A percentile compares a stretch with the other conserved stretches of the same genome.
Evolutionary conservation across 2,888 invertebrate genomes (phyloP).

Genomic region (Sphinx pinastri): DNA sequence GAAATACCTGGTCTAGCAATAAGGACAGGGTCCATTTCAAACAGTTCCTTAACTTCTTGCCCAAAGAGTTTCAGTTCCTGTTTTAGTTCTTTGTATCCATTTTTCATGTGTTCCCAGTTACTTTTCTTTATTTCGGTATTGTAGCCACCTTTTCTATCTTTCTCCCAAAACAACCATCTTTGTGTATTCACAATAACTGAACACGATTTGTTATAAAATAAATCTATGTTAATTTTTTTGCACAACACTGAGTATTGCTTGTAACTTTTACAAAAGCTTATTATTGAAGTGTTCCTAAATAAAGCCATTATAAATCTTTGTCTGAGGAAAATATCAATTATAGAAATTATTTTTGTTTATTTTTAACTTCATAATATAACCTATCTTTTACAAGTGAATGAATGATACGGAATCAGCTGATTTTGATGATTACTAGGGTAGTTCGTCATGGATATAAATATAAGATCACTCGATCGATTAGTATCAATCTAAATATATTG

Average conservation of each 20-base stretch:
- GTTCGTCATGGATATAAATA: background rate
- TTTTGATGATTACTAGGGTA: background rate
- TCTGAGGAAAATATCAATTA: background rate
- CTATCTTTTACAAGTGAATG: background rate
- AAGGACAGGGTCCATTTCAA: constrained; percentile 86
- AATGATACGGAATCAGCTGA: background rate
- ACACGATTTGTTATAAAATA: constrained; percentile 39
- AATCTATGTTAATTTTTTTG: constrained; percentile 46
- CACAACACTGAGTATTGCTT: constrained; percentile 51
- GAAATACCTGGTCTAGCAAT: constrained; percentile 78
- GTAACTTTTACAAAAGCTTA: constrained; percentile 42
- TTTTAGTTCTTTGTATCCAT: constrained; percentile 87
- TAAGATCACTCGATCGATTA: background rate
- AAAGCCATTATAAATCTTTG: constrained; percentile 31
- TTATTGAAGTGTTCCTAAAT: constrained; percentile 42
- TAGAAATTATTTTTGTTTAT: background rate
- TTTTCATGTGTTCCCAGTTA: constrained; percentile 81
- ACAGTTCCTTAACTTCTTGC: constrained; percentile 86
- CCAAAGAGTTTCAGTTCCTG: constrained; percentile 86
- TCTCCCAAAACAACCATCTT: constrained; percentile 82
- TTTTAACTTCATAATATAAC: constrained; percentile 6
- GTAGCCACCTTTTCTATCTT: constrained; percentile 85
- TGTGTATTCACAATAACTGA: constrained; percentile 47
- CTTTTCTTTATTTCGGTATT: constrained; percentile 67
- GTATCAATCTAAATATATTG: background rate